These are phyloP conservation scores for Matsumurasca onukii DNA, from an alignment of 1,140 invertebrate genomes.

Conservation along the genomic window DNA sequence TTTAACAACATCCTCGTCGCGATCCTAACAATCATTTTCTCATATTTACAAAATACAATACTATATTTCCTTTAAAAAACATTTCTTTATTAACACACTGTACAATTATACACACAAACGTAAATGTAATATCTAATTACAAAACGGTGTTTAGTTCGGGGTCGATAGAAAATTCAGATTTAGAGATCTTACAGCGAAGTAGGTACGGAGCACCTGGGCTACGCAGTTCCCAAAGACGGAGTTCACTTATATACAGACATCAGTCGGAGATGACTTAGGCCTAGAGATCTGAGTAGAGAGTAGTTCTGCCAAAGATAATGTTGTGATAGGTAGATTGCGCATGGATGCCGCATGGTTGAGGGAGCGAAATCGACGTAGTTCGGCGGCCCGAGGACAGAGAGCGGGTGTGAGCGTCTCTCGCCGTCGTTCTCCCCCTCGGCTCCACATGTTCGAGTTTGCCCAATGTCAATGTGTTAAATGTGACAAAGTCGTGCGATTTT, in stretches of 20 bases:
- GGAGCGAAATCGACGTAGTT: too few relatives aligned
- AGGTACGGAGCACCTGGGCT: neutral
- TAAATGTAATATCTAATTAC: slow-evolving; percentile 23
- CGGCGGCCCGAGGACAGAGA: too few relatives aligned
- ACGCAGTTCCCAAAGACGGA: too few relatives aligned
- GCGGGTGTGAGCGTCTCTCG: too few relatives aligned
- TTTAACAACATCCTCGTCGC: slow-evolving; percentile 13
- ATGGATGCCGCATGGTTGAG: neutral
- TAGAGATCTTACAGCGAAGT: neutral
- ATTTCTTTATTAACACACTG: slow-evolving; percentile 34
- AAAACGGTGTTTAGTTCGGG: slow-evolving; percentile 22
- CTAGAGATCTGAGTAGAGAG: neutral
- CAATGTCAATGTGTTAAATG: too few relatives aligned
- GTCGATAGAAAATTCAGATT: slow-evolving; percentile 3
- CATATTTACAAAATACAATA: slow-evolving; percentile 28
- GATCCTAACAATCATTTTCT: slow-evolving; percentile 25
- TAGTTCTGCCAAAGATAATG: neutral
- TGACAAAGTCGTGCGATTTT: too few relatives aligned
- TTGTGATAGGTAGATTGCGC: neutral
- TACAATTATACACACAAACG: slow-evolving; percentile 35
- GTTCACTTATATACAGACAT: too few relatives aligned
- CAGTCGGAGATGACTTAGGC: neutral
- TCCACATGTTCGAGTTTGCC: too few relatives aligned
- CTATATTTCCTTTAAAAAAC: slow-evolving; percentile 27
- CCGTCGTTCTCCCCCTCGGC: too few relatives aligned